Evolutionary conservation across 2,888 invertebrate genomes (phyloP).

Genomic region (Mesochorus sp.): DNA sequence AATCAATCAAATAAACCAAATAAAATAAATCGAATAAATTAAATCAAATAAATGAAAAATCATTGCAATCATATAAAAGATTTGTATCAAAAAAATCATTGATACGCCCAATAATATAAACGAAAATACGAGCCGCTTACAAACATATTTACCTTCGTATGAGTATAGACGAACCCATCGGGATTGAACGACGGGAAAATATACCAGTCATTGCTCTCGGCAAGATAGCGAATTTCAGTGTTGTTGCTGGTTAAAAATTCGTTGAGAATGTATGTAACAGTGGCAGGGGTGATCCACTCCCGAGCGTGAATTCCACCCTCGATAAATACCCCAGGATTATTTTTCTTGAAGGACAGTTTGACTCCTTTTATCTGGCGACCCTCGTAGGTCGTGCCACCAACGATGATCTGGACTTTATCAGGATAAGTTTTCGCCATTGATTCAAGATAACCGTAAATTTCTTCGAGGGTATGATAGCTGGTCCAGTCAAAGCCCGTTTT

Average conservation of each 20-base stretch:
- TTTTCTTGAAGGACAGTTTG: conserved; percentile 82
- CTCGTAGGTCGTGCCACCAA: conserved; percentile 83
- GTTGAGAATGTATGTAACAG: conserved; percentile 85
- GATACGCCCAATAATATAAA: no score
- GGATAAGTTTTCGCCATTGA: conserved; percentile 82
- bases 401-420: conserved; percentile 82
- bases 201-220: conserved; percentile 87
- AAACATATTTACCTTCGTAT: conserved; percentile 84
- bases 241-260: conserved; percentile 85
- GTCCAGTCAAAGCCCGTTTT: conserved; percentile 83
- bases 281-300: conserved; percentile 89
- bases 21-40: no score
- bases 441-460: conserved; percentile 84
- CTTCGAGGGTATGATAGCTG: conserved; percentile 84
- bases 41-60: not conserved
- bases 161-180: conserved; percentile 88
- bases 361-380: conserved; percentile 85
- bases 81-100: not conserved
- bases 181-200: conserved; percentile 89
- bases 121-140: no score
- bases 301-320: conserved; percentile 88
- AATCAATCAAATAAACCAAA: no score
- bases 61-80: not conserved
- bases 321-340: conserved; percentile 84
- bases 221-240: conserved; percentile 82